phyloP scores from a whole-genome alignment of 2,113 vertebrate species.

The Cyprinodon variegatus region DNA sequence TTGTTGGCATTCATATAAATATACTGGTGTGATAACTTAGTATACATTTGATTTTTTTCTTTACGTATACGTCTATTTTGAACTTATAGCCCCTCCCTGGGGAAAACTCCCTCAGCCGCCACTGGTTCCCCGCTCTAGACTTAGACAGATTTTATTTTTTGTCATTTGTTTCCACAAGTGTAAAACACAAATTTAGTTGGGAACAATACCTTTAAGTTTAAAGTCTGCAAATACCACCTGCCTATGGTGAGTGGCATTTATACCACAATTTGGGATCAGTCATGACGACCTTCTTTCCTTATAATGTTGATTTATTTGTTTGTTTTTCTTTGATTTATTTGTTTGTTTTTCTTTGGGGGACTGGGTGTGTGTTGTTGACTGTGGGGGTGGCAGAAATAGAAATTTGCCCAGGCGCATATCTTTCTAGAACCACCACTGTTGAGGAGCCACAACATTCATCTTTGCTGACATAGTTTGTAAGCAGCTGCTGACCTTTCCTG shows the following conservation, averaged over 20 bases:
- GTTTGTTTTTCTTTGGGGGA: background rate
- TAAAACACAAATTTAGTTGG: too few relatives aligned
- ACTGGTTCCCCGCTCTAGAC: too few relatives aligned
- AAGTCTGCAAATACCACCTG: background rate
- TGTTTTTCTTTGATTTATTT: background rate
- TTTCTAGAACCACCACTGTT: background rate
- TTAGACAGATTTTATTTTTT: too few relatives aligned
- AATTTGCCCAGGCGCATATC: background rate
- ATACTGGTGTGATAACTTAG: too few relatives aligned
- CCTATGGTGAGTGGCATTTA: too few relatives aligned
- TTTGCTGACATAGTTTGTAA: background rate
- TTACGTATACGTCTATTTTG: too few relatives aligned
- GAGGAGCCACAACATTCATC: background rate
- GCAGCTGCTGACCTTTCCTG: background rate
- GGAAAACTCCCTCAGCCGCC: too few relatives aligned
- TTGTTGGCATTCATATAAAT: too few relatives aligned
- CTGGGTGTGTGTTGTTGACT: background rate
- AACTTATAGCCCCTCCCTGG: too few relatives aligned
- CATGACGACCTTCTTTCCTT: background rate
- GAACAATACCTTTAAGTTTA: too few relatives aligned
- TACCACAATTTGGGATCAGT: background rate
- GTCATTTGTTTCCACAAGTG: too few relatives aligned
- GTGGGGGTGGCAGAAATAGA: background rate
- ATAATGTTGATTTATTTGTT: background rate
- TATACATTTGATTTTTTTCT: too few relatives aligned